A percentile compares a stretch with the other conserved stretches of the same genome.
Conservation (phyloP, 2,888 invertebrate genomes). For the Drosophila fulvimacula region DNA sequence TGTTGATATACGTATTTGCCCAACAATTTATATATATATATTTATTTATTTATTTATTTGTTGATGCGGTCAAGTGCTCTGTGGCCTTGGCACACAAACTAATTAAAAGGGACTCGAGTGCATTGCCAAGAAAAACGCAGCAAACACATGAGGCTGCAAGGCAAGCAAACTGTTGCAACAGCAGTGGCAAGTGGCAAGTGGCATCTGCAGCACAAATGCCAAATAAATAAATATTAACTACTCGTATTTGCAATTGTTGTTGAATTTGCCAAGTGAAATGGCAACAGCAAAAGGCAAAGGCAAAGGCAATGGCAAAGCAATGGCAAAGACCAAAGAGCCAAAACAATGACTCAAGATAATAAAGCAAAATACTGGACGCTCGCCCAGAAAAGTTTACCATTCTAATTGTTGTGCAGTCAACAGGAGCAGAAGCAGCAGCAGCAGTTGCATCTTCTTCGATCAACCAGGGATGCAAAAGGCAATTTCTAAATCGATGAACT, state of each 20-base stretch:
- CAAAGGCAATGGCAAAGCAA: conserved; percentile 16
- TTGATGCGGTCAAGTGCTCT: conserved; percentile 12
- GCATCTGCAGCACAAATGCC: conserved; percentile 43
- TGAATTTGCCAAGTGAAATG: conserved; percentile 44
- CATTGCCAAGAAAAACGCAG: conserved; percentile 17
- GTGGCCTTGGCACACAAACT: conserved; percentile 59
- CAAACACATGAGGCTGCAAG: conserved; percentile 34
- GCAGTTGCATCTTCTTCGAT: not conserved
- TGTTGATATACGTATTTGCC: conserved; percentile 36
- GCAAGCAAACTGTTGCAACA: conserved; percentile 47
- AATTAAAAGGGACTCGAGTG: conserved; percentile 57
- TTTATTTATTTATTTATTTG: conserved; percentile 26
- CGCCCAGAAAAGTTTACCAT: conserved; percentile 15
- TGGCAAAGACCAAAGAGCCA: conserved; percentile 18
- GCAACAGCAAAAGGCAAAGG: conserved; percentile 12
- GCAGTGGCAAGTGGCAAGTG: conserved; percentile 1
- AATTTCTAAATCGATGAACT: not conserved
- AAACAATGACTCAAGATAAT: conserved; percentile 30
- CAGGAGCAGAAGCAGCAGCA: not conserved
- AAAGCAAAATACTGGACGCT: conserved; percentile 19
- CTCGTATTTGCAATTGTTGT: conserved; percentile 56
- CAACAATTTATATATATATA: conserved; percentile 35
- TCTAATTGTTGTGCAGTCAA: conserved; percentile 9
- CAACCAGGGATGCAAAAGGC: conserved; percentile 5
- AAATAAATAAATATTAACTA: conserved; percentile 72